Evolutionary conservation across 2,888 invertebrate species (phyloP).

Genomic region (Stenotaenia linearis): DNA sequence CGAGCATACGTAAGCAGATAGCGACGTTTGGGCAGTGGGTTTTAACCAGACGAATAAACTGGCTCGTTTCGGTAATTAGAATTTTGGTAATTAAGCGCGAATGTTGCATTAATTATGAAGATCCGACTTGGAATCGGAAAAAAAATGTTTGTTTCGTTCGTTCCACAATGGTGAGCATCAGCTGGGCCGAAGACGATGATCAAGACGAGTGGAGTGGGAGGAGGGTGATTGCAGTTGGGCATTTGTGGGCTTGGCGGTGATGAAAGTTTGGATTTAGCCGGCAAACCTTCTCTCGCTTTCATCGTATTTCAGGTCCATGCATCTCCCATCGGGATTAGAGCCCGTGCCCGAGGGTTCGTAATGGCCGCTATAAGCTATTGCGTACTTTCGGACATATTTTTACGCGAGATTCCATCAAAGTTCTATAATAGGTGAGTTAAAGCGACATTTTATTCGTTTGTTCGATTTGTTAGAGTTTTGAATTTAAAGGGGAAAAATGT

Average conservation of each 20-base stretch:
- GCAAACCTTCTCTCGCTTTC: not conserved
- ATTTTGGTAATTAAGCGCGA: not conserved
- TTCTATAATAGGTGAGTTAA: too few species aligned
- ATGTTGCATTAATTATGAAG: not conserved
- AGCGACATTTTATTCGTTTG: too few species aligned
- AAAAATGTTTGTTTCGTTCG: not conserved
- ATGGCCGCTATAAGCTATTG: not conserved
- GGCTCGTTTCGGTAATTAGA: not conserved
- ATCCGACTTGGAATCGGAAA: not conserved
- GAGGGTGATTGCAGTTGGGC: not conserved
- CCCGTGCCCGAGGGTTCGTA: not conserved
- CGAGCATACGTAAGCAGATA: not conserved
- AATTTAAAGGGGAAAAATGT: too few species aligned
- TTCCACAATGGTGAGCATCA: not conserved
- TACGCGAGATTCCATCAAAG: not conserved
- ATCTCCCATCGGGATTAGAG: not conserved
- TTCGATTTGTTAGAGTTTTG: not conserved
- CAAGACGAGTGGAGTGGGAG: not conserved
- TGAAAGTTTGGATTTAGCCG: conserved; percentile 4
- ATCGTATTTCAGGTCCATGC: not conserved
- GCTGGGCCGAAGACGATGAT: not conserved
- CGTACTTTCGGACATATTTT: not conserved
- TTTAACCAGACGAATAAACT: not conserved
- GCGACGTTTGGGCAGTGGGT: not conserved
- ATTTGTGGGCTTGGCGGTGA: conserved; percentile 4